Evolutionary conservation across 2,113 vertebrate genomes (phyloP), one percentile per base, ranked within the genome.

Genomic region (Xerus inauris): DNA sequence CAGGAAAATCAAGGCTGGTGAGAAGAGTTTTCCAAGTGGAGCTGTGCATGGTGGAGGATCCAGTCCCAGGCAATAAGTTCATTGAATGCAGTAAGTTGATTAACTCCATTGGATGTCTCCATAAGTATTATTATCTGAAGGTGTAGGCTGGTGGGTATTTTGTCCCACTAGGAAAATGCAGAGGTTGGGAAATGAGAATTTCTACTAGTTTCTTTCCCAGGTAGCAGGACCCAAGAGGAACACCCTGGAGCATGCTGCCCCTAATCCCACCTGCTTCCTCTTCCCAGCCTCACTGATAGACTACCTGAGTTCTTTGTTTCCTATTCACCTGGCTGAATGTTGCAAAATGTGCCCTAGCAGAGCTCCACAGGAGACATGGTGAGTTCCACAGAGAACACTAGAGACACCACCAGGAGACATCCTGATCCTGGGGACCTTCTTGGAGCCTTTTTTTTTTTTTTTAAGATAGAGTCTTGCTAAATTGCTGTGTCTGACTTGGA

Each of bases 21-120:
- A 57, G 5, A 19, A 35, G 35, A 26, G 28, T 28, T 1, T 38
- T 28, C n/a, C 47, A 30, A 45, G 47, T 2, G 5, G 30, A 57
- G 10, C 24, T 32, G 0, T 0, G 9, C 4, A 17, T 0, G 19
- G n/a, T 28, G 47, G 32, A 32, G 17, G 13, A 3, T 16, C 9
- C 26, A 22, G 32, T 11, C 54, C 47, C 28, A 14, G 7, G 19
- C 30, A 64, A 26, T 54, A 38, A n/a, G n/a, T n/a, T n/a, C n/a
- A n/a, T n/a, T 5, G 13, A 72, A 17, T 42, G 57, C 85, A 69
- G 40, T 40, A 81, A 96, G 40, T 4, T 22, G 10, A 4, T 17
- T 49, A 9, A 14, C 3, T 1, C 32, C 17, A 0, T 1, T 8
- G 13, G 6, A 17, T 12, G 13, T 26, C 10, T 16, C 6, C 42